These are phyloP conservation scores for Graptemys geographica DNA, from an alignment of 2,797 vertebrate genomes.

Conservation along the genomic window DNA sequence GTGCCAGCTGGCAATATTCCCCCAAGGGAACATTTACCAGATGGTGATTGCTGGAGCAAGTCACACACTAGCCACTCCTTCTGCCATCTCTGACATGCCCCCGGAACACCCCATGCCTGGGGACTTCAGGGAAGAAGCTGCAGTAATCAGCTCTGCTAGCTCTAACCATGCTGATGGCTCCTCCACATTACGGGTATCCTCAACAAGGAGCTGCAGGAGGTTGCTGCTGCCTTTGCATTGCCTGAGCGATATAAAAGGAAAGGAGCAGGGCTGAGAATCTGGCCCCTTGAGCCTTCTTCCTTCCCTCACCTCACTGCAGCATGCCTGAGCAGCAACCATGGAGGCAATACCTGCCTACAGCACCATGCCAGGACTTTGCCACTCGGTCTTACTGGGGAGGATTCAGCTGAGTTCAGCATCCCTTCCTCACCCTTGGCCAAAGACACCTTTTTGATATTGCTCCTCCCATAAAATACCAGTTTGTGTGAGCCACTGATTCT, in stretches of 20 bases:
- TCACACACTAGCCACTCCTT: background rate
- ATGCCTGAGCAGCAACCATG: background rate
- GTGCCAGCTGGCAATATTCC: background rate
- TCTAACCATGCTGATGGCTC: background rate
- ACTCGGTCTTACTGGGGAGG: background rate
- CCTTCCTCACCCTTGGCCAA: background rate
- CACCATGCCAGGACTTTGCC: background rate
- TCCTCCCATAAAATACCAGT: background rate
- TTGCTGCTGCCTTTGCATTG: conserved; percentile 14
- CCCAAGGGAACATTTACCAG: background rate
- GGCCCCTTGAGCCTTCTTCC: background rate
- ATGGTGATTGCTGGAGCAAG: background rate
- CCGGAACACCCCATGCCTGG: background rate
- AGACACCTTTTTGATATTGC: background rate
- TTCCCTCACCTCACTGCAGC: background rate
- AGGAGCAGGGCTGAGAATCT: background rate
- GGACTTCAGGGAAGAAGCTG: background rate
- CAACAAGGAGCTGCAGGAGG: background rate
- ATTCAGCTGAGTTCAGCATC: background rate
- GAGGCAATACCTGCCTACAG: background rate
- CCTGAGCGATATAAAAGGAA: background rate
- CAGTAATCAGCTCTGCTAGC: background rate
- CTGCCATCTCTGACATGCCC: background rate
- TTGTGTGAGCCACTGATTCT: background rate
- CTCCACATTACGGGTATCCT: background rate